Base-by-base conservation (phyloP, 2,797 vertebrate genomes). In the Lithobates sylvaticus region DNA sequence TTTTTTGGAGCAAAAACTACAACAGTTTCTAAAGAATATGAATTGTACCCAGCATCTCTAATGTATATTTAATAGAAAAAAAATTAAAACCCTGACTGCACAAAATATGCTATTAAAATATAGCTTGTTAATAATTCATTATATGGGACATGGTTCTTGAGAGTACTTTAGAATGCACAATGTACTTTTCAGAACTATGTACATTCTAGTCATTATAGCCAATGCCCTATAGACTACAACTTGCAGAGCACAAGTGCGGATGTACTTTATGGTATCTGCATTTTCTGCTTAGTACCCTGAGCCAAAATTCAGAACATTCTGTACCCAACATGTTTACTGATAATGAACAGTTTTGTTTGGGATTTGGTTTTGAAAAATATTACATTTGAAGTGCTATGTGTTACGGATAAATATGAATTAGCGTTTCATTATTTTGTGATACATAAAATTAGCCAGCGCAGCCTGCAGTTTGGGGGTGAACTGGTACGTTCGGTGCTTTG, bases 201-300 rank as follows among this genome's bases (percentile, higher is more conserved):
- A 65, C n/a, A 23, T 65, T 65, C 23, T 65, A n/a, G 23, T 65
- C 61, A 65, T 65, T n/a, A 65, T 2, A 65, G 23, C 21, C 61
- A 65, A 65, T 65, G 61, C 61, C n/a, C 61, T 65, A 26, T 26
- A 26, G 61, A 65, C 61, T 65, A 23, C 2, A 26, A 21, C 61
- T 65, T 65, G 21, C 61, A 65, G 21, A 23, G n/a, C 61, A 65
- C 61, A 65, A 65, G 61, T 12, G n/a, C 8, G 61, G 61, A 26
- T n/a, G 61, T 65, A 10, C 61, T 65, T 65, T 65, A 65, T 65
- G n/a, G 61, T 65, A 65, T 65, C 61, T 65, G 61, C 61, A 65
- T 23, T 65, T 65, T 65, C 61, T 23, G 61, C 61, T 26, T 65
- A 65, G 61, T 23, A 26, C 21, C 16, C 50, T 9, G 61, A 65